phyloP scores from a whole-genome alignment of 2,888 invertebrate species.

The Microctonus hyperodae region DNA sequence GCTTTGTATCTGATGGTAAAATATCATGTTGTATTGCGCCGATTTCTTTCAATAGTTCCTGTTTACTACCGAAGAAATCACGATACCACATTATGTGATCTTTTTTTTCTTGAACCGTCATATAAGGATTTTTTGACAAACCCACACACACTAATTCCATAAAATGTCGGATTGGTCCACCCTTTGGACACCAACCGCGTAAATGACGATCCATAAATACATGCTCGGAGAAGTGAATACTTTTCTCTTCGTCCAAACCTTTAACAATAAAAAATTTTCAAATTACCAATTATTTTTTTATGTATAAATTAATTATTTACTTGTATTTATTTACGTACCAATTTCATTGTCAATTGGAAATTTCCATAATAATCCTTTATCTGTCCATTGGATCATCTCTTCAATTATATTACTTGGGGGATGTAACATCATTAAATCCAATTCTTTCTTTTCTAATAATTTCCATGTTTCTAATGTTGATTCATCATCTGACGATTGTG shows the following conservation, averaged over 20 bases:
- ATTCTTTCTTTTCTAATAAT: constrained; percentile 69
- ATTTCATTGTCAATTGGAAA: constrained; percentile 98
- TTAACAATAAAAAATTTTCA: constrained; percentile 35
- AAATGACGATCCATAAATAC: constrained; percentile 89
- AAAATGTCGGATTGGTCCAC: constrained; percentile 92
- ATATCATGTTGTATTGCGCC: constrained; percentile 65
- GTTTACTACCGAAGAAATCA: constrained; percentile 86
- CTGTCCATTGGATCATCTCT: constrained; percentile 93
- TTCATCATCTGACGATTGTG: constrained; percentile 47
- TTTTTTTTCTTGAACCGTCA: constrained; percentile 85
- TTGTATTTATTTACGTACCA: constrained; percentile 68
- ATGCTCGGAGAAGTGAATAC: constrained; percentile 89
- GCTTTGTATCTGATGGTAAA: constrained; percentile 31
- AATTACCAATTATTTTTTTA: neutral
- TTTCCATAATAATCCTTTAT: constrained; percentile 93
- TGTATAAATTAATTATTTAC: constrained; percentile 26
- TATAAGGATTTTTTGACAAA: constrained; percentile 91
- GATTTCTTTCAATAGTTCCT: constrained; percentile 72
- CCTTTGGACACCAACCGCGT: constrained; percentile 87
- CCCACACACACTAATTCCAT: constrained; percentile 97
- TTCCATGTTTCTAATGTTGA: constrained; percentile 74
- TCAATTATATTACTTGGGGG: constrained; percentile 90
- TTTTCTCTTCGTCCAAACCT: constrained; percentile 73
- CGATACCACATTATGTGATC: constrained; percentile 92
- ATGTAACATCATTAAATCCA: constrained; percentile 73